Percentiles rank a stretch among this genome's conserved stretches.
Conservation (phyloP, 2,797 vertebrate species). For the Pogoniulus pusillus region DNA sequence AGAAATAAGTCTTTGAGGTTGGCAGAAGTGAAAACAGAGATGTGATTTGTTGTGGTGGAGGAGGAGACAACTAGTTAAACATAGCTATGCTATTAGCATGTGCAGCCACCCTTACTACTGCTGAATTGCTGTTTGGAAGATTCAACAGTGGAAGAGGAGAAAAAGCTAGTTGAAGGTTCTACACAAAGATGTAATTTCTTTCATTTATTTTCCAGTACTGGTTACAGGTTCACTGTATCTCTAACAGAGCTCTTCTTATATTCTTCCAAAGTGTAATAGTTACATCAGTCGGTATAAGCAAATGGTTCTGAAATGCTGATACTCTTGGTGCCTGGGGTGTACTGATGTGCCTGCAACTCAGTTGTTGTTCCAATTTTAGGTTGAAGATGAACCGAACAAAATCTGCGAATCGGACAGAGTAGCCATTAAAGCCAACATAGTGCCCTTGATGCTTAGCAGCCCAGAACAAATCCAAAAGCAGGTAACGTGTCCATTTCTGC, state of each 20-base stretch:
- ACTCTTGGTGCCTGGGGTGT: not conserved
- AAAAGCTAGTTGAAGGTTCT: not conserved
- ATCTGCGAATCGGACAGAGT: slow-evolving; percentile 92
- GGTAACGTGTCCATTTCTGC: slow-evolving; percentile 71
- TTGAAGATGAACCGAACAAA: slow-evolving; percentile 97
- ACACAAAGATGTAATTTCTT: not conserved
- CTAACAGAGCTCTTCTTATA: not conserved
- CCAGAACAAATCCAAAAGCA: slow-evolving; percentile 99
- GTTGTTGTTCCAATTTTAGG: slow-evolving; percentile 68
- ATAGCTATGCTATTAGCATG: not conserved
- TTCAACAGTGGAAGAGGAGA: not conserved
- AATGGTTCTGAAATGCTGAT: not conserved
- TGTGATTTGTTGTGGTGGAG: not conserved
- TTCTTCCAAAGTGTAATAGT: not conserved
- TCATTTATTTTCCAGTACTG: not conserved
- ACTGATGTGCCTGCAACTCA: not conserved
- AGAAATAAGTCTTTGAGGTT: not conserved
- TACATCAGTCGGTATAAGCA: not conserved
- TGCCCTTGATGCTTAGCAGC: slow-evolving; percentile 97
- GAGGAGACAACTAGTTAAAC: not conserved
- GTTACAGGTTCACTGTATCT: not conserved
- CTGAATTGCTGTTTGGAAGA: not conserved
- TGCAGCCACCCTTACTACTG: not conserved
- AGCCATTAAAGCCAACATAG: slow-evolving; percentile 96
- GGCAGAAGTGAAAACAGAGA: not conserved